phyloP scores from a whole-genome alignment of 2,888 invertebrate genomes.

The Agrenia bidenticulata region DNA sequence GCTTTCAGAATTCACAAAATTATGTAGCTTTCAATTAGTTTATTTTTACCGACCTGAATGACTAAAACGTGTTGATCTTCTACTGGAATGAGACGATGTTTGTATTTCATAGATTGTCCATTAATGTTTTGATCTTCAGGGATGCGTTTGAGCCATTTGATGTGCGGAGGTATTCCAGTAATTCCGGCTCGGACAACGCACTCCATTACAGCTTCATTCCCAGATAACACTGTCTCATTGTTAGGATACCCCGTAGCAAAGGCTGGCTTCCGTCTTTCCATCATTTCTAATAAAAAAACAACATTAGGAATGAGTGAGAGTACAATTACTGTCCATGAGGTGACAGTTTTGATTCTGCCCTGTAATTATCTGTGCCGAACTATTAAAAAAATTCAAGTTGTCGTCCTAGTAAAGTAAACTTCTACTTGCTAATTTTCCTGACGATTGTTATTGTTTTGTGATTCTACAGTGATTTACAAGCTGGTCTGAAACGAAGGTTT shows the following conservation, averaged over 20 bases:
- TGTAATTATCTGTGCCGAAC: too few relatives aligned
- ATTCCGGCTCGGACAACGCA: constrained; percentile 49
- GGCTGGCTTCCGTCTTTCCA: constrained; percentile 48
- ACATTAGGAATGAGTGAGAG: too few relatives aligned
- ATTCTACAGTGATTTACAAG: too few relatives aligned
- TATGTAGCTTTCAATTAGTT: not conserved
- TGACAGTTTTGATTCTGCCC: too few relatives aligned
- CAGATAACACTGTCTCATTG: constrained; percentile 49
- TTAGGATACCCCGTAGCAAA: constrained; percentile 48
- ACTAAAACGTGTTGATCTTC: constrained; percentile 52
- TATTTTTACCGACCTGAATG: constrained; percentile 45
- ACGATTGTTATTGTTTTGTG: too few relatives aligned
- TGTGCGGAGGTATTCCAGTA: constrained; percentile 50
- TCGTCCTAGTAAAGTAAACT: too few relatives aligned
- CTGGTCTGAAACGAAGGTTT: too few relatives aligned
- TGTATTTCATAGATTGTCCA: constrained; percentile 39
- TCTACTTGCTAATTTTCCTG: too few relatives aligned
- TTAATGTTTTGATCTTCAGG: constrained; percentile 39
- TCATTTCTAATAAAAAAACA: constrained; percentile 40
- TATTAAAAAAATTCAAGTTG: too few relatives aligned
- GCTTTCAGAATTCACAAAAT: too few relatives aligned
- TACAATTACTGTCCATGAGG: too few relatives aligned
- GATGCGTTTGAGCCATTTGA: constrained; percentile 52
- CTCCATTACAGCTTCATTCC: constrained; percentile 51
- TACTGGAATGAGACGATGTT: constrained; percentile 47